phyloP scores from a whole-genome alignment of 2,113 vertebrate genomes.

The Oxygymnocypris stewartii region DNA sequence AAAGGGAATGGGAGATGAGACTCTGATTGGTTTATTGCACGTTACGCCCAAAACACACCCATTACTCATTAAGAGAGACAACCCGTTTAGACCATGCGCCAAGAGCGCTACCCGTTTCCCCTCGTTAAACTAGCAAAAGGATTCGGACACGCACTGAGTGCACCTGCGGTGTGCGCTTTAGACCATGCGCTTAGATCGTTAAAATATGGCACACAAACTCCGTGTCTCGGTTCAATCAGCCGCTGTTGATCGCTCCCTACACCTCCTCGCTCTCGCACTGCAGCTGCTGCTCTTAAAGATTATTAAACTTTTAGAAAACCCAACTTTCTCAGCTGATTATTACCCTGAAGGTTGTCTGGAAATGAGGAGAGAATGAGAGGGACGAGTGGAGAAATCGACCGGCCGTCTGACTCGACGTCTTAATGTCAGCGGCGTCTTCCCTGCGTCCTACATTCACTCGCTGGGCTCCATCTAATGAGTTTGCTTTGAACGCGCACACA shows the following conservation, averaged over 20 bases:
- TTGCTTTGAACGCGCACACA: slow-evolving; percentile 62
- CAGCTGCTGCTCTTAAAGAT: slow-evolving; percentile 65
- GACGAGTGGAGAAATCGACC: slow-evolving; percentile 71
- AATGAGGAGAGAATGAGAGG: background rate
- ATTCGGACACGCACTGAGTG: too few species aligned
- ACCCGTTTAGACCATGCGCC: too few species aligned
- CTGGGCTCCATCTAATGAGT: slow-evolving; percentile 61
- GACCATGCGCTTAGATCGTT: too few species aligned
- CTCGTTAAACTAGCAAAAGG: too few species aligned
- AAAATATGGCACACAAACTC: slow-evolving; percentile 12
- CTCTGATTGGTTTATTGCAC: too few species aligned
- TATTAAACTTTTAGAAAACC: slow-evolving; percentile 71
- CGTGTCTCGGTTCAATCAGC: slow-evolving; percentile 50
- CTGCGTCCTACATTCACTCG: slow-evolving; percentile 31
- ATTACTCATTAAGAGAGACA: too few species aligned
- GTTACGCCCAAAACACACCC: too few species aligned
- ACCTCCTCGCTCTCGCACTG: slow-evolving; percentile 52
- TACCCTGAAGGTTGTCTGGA: slow-evolving; percentile 54
- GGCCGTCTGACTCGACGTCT: slow-evolving; percentile 72
- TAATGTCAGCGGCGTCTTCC: slow-evolving; percentile 67
- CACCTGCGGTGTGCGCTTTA: too few species aligned
- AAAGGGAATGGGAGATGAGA: too few species aligned
- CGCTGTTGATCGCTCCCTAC: slow-evolving; percentile 69
- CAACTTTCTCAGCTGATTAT: slow-evolving; percentile 67
- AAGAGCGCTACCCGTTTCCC: too few species aligned